Evolutionary conservation across 2,797 vertebrate genomes (phyloP).

Genomic region (Gallinago stenura): DNA sequence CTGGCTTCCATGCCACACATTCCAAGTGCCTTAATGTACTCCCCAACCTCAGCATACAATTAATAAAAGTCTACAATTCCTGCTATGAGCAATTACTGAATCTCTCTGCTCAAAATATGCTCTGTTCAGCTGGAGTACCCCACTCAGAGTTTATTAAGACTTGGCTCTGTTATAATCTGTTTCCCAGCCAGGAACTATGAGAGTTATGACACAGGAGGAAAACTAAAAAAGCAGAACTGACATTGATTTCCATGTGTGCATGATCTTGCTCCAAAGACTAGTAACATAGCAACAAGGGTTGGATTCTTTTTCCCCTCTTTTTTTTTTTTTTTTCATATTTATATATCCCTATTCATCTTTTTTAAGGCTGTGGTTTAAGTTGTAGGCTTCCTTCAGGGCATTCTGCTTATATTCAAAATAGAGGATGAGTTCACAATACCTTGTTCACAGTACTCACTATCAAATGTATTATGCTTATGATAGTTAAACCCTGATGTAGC

Average conservation of each 20-base stretch:
- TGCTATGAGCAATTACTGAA: constrained; percentile 43
- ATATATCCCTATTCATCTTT: background rate
- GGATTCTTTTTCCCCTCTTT: background rate
- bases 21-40: constrained; percentile 12
- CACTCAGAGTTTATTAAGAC: constrained; percentile 59
- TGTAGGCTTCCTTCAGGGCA: background rate
- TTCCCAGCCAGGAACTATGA: constrained; percentile 51
- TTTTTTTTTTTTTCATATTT: background rate
- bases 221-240: constrained; percentile 55
- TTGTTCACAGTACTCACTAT: background rate
- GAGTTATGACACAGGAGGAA: constrained; percentile 51
- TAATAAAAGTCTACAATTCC: constrained; percentile 14
- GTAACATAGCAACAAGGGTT: constrained; percentile 58
- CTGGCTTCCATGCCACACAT: constrained; percentile 5
- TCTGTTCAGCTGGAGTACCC: constrained; percentile 45
- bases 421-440: background rate
- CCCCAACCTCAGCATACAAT: background rate
- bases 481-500: constrained; percentile 8
- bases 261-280: constrained; percentile 47
- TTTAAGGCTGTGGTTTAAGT: background rate
- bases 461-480: constrained; percentile 2
- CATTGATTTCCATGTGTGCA: constrained; percentile 57
- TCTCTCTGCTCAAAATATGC: constrained; percentile 21
- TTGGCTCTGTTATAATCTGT: constrained; percentile 40
- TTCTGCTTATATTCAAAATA: constrained; percentile 7